phyloP scores from a whole-genome alignment of 2,113 vertebrate genomes.

The Xiphophorus hellerii region DNA sequence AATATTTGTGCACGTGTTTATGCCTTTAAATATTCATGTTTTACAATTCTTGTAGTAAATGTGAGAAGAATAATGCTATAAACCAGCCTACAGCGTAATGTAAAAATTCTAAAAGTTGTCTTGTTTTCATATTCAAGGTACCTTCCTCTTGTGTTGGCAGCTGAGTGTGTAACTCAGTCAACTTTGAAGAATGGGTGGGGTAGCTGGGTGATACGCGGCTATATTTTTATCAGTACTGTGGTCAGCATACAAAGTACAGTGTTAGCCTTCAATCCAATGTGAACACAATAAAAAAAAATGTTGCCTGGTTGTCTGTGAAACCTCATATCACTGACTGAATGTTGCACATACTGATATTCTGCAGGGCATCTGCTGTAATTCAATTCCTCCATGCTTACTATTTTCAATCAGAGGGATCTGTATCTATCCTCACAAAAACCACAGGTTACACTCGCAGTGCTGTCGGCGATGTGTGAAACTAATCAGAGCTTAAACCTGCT shows the following conservation, averaged over 20 bases:
- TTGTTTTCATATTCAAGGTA: neutral
- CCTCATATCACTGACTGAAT: slow-evolving; percentile 1
- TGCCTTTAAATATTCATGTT: neutral
- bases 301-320: slow-evolving; percentile 7
- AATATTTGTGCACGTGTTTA: neutral
- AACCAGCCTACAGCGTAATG: neutral
- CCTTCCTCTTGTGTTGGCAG: neutral
- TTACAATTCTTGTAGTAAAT: neutral
- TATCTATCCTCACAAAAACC: slow-evolving; percentile 34
- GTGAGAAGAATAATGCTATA: neutral
- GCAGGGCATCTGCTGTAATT: slow-evolving; percentile 18
- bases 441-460: slow-evolving; percentile 30
- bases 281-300: slow-evolving; percentile 11
- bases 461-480: slow-evolving; percentile 56
- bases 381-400: slow-evolving; percentile 24
- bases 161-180: slow-evolving; percentile 1
- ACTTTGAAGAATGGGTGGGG: slow-evolving; percentile 16
- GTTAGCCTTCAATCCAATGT: slow-evolving; percentile 22
- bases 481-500: slow-evolving; percentile 40
- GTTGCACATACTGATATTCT: slow-evolving; percentile 23
- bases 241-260: slow-evolving; percentile 19
- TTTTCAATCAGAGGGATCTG: slow-evolving; percentile 47
- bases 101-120: neutral
- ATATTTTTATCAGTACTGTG: slow-evolving; percentile 4
- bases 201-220: neutral